These are phyloP conservation scores for Vanacampus margaritifer DNA, from an alignment of 2,113 vertebrate genomes.

Conservation along the genomic window DNA sequence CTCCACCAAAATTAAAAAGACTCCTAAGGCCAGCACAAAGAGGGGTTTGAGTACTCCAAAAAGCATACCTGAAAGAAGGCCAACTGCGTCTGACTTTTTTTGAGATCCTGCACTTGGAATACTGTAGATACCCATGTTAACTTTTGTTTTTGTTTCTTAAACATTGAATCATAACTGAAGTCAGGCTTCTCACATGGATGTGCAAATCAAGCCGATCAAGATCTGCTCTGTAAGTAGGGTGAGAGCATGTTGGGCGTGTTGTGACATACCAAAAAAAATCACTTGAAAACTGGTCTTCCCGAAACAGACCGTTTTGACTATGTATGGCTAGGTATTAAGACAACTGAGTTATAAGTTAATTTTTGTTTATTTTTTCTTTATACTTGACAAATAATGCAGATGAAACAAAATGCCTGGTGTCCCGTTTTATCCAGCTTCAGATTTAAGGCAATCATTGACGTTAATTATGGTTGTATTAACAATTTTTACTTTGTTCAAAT, in stretches of 20 bases:
- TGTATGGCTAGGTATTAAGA: too few relatives aligned
- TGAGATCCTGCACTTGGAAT: slow-evolving; percentile 17
- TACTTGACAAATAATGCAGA: too few relatives aligned
- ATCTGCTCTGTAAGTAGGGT: background rate
- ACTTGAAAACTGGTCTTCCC: background rate
- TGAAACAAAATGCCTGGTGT: too few relatives aligned
- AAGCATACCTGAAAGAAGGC: slow-evolving; percentile 4
- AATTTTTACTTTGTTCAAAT: too few relatives aligned
- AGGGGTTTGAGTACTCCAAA: background rate
- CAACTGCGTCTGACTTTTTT: slow-evolving; percentile 66
- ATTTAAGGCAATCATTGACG: too few relatives aligned
- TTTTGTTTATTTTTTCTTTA: too few relatives aligned
- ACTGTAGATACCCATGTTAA: background rate
- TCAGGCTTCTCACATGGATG: background rate
- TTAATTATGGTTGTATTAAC: too few relatives aligned
- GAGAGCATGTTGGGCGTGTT: background rate
- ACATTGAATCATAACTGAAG: background rate
- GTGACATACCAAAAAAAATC: background rate
- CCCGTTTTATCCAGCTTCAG: too few relatives aligned
- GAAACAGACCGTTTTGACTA: too few relatives aligned
- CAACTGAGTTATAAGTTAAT: too few relatives aligned
- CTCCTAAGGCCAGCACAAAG: slow-evolving; percentile 9
- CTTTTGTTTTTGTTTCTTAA: background rate
- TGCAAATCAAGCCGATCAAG: background rate
- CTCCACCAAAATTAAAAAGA: slow-evolving; percentile 12